Base-by-base conservation (phyloP, 2,113 vertebrate species). In the Heteronetta atricapilla region DNA sequence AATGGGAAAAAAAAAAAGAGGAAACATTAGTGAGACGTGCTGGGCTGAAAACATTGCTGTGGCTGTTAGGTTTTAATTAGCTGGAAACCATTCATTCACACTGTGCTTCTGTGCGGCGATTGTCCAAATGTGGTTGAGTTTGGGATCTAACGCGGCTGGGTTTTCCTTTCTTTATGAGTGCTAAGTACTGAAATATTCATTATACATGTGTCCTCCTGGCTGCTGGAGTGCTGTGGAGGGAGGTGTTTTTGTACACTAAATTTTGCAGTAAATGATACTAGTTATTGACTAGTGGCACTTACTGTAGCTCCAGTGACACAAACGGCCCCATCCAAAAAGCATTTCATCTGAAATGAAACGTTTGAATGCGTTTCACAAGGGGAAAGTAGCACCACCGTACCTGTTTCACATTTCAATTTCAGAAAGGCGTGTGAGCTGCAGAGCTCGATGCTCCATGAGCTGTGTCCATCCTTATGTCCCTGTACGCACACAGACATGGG, bases 21-120 rank as follows among this genome's bases (percentile, higher is more conserved):
- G 42, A 88, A 91, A 63, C 1, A 4, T 74, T 46, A 82, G 34
- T 64, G 89, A 87, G 87, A 73, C 70, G 11, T 63, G 40, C 21
- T 58, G 80, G 77, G 44, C 72, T 91, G 76, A n/a, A 80, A 90
- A 67, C 50, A 36, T 86, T 80, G n/a, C 55, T 69, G 25, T 74
- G 64, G 40, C 56, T 68, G 38, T 86, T 88, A 70, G 72, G 34
- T 72, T 94, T 93, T 91, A 90, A 94, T 88, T 90, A 91, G 75
- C 64, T 90, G 59, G 83, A 93, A 83, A 50, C 29, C 22, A 36
- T 58, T 96, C 26, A 50, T 86, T 83, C 55, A 50, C 22, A 53
- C 72, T 72, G 6, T 18, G 23, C 63, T 93, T 85, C 58, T 93
- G 31, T 86, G 68, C 79, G 66, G 55, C 22, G 40, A 86, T 66